phyloP scores from a whole-genome alignment of 2,113 vertebrate genomes.

The Pelusios castaneus region DNA sequence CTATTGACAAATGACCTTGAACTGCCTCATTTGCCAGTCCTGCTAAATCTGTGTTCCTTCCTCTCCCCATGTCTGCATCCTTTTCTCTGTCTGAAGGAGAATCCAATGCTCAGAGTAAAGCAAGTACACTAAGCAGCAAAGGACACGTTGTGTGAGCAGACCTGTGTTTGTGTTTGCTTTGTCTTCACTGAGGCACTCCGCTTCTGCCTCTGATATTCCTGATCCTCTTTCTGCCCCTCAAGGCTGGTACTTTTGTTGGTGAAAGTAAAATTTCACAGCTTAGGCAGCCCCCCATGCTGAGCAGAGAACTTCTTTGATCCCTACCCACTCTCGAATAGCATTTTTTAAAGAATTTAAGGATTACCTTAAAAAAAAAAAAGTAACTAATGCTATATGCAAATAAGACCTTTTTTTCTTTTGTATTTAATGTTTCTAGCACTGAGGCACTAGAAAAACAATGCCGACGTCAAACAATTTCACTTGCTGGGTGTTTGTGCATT shows the following conservation, averaged over 20 bases:
- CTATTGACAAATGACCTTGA: background rate
- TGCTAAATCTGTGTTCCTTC: background rate
- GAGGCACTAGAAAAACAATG: slow-evolving; percentile 58
- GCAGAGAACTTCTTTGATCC: slow-evolving; percentile 72
- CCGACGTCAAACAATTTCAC: background rate
- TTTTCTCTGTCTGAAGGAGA: background rate
- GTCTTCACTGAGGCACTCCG: background rate
- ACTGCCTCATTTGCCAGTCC: background rate
- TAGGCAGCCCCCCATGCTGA: slow-evolving; percentile 60
- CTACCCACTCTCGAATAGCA: background rate
- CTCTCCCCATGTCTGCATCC: background rate
- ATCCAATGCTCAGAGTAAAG: background rate
- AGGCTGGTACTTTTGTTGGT: background rate
- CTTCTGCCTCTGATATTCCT: background rate
- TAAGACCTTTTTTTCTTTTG: background rate
- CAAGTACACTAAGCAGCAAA: background rate
- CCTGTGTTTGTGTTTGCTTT: slow-evolving; percentile 12
- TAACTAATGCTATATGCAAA: background rate
- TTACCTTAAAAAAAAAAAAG: slow-evolving; percentile 26
- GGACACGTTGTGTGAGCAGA: background rate
- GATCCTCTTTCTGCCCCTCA: background rate
- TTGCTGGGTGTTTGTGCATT: background rate
- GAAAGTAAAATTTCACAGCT: slow-evolving; percentile 54
- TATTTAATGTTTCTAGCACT: slow-evolving; percentile 68
- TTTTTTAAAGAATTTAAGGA: slow-evolving; percentile 21